These are phyloP conservation scores for Pitangus sulphuratus DNA, from an alignment of 2,797 vertebrate species.

Conservation along the genomic window DNA sequence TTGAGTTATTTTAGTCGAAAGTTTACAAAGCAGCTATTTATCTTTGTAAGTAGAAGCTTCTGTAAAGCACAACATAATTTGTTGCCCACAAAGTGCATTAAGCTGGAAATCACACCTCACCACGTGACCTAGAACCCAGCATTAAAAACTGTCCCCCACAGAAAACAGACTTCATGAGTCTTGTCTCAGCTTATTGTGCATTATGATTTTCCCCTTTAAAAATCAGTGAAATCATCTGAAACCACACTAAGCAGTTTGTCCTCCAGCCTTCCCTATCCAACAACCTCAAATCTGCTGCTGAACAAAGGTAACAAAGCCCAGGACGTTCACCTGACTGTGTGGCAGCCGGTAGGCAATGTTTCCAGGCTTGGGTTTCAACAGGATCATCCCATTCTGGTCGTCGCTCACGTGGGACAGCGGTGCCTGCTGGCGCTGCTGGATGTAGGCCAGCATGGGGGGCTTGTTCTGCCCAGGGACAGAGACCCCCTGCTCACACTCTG, in stretches of 20 bases:
- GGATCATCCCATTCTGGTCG: slow-evolving; percentile 82
- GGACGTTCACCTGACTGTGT: slow-evolving; percentile 85
- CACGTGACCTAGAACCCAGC: background rate
- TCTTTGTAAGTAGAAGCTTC: background rate
- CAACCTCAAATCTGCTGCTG: background rate
- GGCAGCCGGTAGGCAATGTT: slow-evolving; percentile 83
- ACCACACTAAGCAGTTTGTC: background rate
- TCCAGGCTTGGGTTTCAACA: slow-evolving; percentile 87
- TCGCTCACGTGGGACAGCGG: slow-evolving; percentile 69
- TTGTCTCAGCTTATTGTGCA: background rate
- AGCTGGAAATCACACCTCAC: slow-evolving; percentile 19
- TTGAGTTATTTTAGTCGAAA: slow-evolving; percentile 36
- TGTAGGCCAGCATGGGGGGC: slow-evolving; percentile 80
- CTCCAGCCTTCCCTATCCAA: background rate
- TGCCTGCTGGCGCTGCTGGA: slow-evolving; percentile 78
- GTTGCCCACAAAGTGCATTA: slow-evolving; percentile 18
- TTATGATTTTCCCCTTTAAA: background rate
- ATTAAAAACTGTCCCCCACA: background rate
- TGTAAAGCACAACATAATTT: slow-evolving; percentile 9
- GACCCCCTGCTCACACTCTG: slow-evolving; percentile 79
- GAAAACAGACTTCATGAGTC: background rate
- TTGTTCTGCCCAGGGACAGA: slow-evolving; percentile 83
- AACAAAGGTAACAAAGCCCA: background rate
- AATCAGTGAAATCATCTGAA: background rate
- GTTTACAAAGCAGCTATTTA: slow-evolving; percentile 60